These are phyloP conservation scores for Chironomus tentans DNA, from an alignment of 2,888 invertebrate species.

Conservation along the genomic window DNA sequence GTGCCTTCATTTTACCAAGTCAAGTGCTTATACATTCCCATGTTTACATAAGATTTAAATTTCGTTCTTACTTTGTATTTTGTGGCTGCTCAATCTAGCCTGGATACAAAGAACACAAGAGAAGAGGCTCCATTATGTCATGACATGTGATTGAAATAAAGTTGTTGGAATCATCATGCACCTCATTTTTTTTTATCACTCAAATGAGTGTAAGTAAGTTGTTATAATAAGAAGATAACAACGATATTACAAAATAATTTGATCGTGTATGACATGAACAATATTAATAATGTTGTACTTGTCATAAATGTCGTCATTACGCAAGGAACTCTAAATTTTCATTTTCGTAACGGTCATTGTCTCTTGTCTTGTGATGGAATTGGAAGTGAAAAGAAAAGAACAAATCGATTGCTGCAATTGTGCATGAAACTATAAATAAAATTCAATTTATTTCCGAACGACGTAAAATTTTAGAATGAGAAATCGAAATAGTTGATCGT, in stretches of 20 bases:
- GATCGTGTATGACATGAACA: neutral
- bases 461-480: neutral
- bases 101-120: too few species aligned
- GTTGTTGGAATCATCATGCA: neutral
- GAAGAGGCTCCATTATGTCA: neutral
- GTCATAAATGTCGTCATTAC: neutral
- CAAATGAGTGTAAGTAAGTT: neutral
- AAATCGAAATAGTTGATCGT: neutral
- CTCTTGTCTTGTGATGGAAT: too few species aligned
- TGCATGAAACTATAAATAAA: neutral
- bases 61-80: too few species aligned
- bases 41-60: too few species aligned
- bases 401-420: neutral
- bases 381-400: neutral
- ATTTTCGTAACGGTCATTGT: too few species aligned
- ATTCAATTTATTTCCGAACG: neutral
- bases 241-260: neutral
- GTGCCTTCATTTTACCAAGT: too few species aligned
- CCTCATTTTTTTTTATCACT: neutral
- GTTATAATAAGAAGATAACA: neutral
- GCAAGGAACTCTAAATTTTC: neutral
- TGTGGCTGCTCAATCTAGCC: too few species aligned
- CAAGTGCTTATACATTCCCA: too few species aligned
- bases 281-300: neutral
- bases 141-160: neutral